Evolutionary conservation across 2,888 invertebrate genomes (phyloP).

Genomic region (Amphipoea lucens): DNA sequence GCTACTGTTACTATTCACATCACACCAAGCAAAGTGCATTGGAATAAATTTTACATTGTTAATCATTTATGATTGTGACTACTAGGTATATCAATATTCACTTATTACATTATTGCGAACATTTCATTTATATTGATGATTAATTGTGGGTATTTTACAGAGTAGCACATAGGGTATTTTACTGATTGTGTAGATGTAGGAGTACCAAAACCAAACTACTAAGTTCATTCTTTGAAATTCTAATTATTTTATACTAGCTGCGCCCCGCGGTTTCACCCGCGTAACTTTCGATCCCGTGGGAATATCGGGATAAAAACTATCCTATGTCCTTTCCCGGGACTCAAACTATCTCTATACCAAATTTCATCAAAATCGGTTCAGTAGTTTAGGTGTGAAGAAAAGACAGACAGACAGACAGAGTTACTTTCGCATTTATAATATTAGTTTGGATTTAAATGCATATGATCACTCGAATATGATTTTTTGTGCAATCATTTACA

Average conservation of each 20-base stretch:
- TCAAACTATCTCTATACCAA: no score
- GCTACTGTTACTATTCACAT: background rate
- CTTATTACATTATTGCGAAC: background rate
- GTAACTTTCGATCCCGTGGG: no score
- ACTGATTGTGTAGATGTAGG: background rate
- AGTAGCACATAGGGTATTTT: background rate
- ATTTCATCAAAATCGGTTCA: no score
- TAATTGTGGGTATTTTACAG: background rate
- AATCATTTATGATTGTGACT: background rate
- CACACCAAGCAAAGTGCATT: background rate
- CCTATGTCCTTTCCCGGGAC: no score
- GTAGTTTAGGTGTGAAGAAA: no score
- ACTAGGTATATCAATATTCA: background rate
- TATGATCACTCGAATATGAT: background rate
- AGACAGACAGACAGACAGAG: no score
- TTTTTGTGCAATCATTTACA: background rate
- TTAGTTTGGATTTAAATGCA: background rate
- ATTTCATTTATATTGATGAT: background rate
- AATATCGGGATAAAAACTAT: no score
- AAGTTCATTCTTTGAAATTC: background rate
- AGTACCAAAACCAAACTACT: background rate
- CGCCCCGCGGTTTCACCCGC: no score
- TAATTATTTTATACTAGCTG: no score
- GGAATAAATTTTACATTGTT: background rate
- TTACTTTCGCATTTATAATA: no score